phyloP scores from a whole-genome alignment of 2,113 vertebrate species.

The Cricetomys ansorgei region DNA sequence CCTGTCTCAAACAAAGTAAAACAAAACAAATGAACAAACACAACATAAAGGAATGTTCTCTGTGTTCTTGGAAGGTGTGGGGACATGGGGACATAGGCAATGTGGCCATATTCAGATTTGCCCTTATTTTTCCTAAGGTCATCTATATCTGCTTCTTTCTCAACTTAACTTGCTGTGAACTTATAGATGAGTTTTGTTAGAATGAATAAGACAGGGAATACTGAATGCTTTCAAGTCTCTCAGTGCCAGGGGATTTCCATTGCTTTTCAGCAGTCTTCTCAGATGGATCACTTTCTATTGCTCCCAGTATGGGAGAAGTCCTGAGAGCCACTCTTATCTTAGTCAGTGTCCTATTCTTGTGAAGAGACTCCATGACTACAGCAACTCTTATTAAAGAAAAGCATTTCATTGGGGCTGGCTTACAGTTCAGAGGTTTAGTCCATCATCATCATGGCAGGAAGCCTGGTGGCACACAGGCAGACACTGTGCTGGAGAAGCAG shows the following conservation, averaged over 20 bases:
- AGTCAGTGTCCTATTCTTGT: not conserved
- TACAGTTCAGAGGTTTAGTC: not conserved
- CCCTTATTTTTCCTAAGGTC: not conserved
- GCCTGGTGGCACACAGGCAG: not conserved
- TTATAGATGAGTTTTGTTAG: not conserved
- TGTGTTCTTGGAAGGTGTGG: not conserved
- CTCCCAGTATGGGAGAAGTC: not conserved
- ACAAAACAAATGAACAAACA: too few species aligned
- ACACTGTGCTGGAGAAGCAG: not conserved
- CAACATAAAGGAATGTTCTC: not conserved
- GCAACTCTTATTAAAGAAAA: not conserved
- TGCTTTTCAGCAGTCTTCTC: not conserved
- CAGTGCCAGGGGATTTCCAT: not conserved
- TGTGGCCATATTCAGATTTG: not conserved
- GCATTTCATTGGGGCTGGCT: not conserved
- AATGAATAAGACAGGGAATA: not conserved
- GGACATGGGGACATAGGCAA: not conserved
- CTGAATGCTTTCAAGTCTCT: not conserved
- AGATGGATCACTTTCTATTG: not conserved
- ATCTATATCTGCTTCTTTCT: not conserved
- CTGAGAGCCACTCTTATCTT: not conserved
- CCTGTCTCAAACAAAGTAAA: too few species aligned
- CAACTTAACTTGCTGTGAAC: not conserved
- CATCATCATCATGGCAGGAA: not conserved
- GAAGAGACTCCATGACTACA: not conserved